These are phyloP conservation scores for Gymnocephalus cernua DNA, from an alignment of 2,113 vertebrate genomes.

Conservation along the genomic window DNA sequence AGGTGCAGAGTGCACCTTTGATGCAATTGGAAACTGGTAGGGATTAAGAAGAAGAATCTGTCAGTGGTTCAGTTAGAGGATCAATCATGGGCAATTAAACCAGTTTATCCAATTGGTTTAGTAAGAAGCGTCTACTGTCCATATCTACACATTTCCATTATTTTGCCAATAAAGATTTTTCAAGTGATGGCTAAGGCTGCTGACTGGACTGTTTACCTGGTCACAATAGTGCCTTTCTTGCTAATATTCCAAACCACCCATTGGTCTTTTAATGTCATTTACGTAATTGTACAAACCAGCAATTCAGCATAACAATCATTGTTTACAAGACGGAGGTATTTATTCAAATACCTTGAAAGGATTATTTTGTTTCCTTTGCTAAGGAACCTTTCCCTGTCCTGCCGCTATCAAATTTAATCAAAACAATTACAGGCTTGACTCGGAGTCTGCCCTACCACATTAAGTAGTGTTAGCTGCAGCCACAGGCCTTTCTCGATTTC, in stretches of 20 bases:
- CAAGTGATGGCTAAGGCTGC: background rate
- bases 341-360: conserved; percentile 33
- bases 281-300: conserved; percentile 8
- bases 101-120: background rate
- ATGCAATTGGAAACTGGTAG: background rate
- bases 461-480: conserved; percentile 33
- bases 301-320: conserved; percentile 27
- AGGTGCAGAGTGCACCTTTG: background rate
- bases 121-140: background rate
- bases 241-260: background rate
- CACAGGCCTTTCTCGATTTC: conserved; percentile 46
- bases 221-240: background rate
- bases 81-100: background rate
- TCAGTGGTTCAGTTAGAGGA: background rate
- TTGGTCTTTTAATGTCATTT: background rate
- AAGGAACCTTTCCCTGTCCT: conserved; percentile 35
- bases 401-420: conserved; percentile 55
- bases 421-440: conserved; percentile 57
- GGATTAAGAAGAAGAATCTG: background rate
- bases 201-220: conserved; percentile 4
- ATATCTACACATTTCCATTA: background rate
- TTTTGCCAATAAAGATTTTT: conserved; percentile 1
- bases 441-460: conserved; percentile 26
- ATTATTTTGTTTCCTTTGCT: conserved; percentile 24
- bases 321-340: conserved; percentile 11